Evolutionary conservation across 2,888 invertebrate genomes (phyloP), one percentile per base, ranked within the genome.

Genomic region (Baccha elongata): DNA sequence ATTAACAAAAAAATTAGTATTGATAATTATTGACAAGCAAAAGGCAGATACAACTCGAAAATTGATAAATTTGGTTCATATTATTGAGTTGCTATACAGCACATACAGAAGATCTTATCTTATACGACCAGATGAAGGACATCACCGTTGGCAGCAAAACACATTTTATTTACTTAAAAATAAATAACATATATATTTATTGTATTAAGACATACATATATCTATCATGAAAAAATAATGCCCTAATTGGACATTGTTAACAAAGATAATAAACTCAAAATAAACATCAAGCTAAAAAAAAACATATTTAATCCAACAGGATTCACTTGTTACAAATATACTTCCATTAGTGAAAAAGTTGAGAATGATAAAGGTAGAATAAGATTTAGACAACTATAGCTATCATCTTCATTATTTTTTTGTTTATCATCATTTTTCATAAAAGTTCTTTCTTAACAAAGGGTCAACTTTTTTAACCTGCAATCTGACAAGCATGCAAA

Each of bases 401-500:
- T 8, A 7, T 26, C 4, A 11, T 35, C 11, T 23, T 11, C n/a
- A 7, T 8, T n/a, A 7, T 19, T 21, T 1, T 52, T 35, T 7
- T 19, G 32, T 37, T n/a, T 4, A 10, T 55, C 55, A 40, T 55
- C 13, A 37, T 37, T 55, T 53, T 37, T 35, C 7, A 15, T 8
- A 17, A 7, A 52, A 11, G 8, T 26, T 0, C 32, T 21, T 35
- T 1, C 4, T 23, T 13, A 40, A 58, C 40, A 58, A 58, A 58
- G 23, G 58, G 58, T 58, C 58, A 58, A 26, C 11, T 44, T 60
- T 44, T 42, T 19, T 13, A 29, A 52, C 21, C 52, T 15, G 29
- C 13, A 44, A 60, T 37, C 8, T 29, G 35, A 44, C 15, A 53
- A 52, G 32, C 29, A 64, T 64, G 64, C 53, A 46, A 53, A 64